Percentiles rank a stretch among this genome's conserved stretches.
Conservation (phyloP, 2,797 vertebrate species). For the Sebastiscus tertius region DNA sequence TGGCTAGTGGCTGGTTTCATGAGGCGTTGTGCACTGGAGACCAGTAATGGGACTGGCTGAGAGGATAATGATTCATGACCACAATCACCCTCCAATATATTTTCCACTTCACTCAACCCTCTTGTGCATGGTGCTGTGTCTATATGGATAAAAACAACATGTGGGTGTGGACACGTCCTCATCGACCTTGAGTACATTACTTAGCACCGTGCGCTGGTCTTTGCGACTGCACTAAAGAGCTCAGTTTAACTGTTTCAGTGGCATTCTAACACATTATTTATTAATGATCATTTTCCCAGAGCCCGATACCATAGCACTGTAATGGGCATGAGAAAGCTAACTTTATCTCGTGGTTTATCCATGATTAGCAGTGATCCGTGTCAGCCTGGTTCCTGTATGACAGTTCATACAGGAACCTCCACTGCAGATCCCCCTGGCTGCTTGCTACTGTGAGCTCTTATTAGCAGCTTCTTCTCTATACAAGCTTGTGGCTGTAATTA, state of each 20-base stretch:
- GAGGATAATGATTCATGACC: neutral
- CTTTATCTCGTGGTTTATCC: slow-evolving; percentile 17
- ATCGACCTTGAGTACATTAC: neutral
- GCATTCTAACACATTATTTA: neutral
- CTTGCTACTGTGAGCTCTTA: slow-evolving; percentile 50
- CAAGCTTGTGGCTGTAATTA: slow-evolving; percentile 27
- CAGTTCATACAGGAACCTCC: slow-evolving; percentile 54
- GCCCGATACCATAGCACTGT: slow-evolving; percentile 9
- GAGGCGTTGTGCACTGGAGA: neutral
- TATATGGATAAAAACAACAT: neutral
- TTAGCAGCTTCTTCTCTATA: slow-evolving; percentile 43
- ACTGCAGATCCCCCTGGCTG: slow-evolving; percentile 52
- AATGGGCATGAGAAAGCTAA: neutral
- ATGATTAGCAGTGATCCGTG: slow-evolving; percentile 34
- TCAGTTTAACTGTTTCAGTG: neutral
- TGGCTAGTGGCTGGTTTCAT: neutral
- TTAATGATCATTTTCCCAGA: neutral
- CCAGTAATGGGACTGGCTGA: neutral
- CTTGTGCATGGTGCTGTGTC: neutral
- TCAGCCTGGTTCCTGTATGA: slow-evolving; percentile 60
- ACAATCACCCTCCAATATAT: neutral
- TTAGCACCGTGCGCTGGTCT: neutral
- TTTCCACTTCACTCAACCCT: neutral
- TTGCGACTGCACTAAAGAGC: slow-evolving; percentile 16
- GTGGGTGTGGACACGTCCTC: neutral